phyloP scores from a whole-genome alignment of 1,140 invertebrate species.

The Temnothorax nylanderi region DNA sequence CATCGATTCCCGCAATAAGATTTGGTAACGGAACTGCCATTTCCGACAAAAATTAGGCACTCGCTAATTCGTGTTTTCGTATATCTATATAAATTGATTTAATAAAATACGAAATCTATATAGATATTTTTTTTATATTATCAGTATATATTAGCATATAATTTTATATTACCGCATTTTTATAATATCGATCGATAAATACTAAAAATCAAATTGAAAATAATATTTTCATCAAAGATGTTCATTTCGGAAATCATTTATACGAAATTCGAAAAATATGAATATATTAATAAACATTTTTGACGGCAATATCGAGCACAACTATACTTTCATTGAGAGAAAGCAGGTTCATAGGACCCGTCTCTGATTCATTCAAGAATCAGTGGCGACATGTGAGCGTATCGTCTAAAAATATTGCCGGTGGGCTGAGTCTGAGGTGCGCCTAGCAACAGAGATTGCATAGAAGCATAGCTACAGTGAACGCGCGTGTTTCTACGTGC shows the following conservation, averaged over 20 bases:
- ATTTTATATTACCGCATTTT: not conserved
- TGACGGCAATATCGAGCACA: not conserved
- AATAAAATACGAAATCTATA: not conserved
- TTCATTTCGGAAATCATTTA: not conserved
- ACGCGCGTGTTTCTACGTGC: conserved; percentile 75
- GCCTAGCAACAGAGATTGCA: conserved; percentile 84
- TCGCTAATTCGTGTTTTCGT: not conserved
- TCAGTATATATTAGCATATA: not conserved
- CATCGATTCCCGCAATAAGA: conserved; percentile 19
- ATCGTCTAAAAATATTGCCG: conserved; percentile 83
- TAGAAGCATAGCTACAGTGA: conserved; percentile 80
- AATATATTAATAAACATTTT: not conserved
- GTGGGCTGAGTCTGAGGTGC: conserved; percentile 77
- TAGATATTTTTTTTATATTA: not conserved
- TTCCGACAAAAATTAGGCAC: not conserved
- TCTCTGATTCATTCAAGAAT: conserved; percentile 69
- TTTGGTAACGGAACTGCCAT: conserved; percentile 21
- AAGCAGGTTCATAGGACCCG: conserved; percentile 8
- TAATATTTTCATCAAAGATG: not conserved
- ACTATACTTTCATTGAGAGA: conserved; percentile 30
- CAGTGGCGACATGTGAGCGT: conserved; percentile 76
- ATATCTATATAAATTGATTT: not conserved
- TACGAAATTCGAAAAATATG: not conserved
- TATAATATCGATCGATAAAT: not conserved
- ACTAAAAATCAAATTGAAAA: not conserved